Conservation (phyloP, 1,140 invertebrate species). For the Amyelois transitella region DNA sequence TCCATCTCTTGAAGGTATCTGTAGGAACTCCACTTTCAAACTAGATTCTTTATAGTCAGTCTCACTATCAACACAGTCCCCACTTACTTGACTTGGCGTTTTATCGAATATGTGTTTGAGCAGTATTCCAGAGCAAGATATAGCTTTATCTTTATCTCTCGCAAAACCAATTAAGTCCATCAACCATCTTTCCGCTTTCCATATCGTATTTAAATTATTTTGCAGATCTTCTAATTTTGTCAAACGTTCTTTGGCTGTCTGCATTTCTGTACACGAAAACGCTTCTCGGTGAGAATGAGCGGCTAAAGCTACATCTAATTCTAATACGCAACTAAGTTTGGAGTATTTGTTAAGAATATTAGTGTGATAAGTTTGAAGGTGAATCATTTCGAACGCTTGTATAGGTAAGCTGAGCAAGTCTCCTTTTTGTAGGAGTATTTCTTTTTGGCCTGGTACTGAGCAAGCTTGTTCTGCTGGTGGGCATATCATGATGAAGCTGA, state of each 20-base stretch:
- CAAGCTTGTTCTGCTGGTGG: conserved; percentile 93
- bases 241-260: conserved; percentile 88
- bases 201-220: conserved; percentile 85
- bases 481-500: conserved; percentile 92
- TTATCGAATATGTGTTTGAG: conserved; percentile 69
- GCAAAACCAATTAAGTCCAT: conserved; percentile 96
- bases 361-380: conserved; percentile 91
- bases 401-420: conserved; percentile 91
- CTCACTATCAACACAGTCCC: conserved; percentile 29
- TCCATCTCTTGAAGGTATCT: conserved; percentile 81
- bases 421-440: conserved; percentile 84
- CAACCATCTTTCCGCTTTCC: conserved; percentile 95
- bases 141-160: conserved; percentile 81
- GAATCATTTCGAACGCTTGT: conserved; percentile 92
- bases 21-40: conserved; percentile 75
- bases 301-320: conserved; percentile 92
- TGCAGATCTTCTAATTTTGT: conserved; percentile 88
- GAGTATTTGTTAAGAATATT: conserved; percentile 92
- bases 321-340: conserved; percentile 91
- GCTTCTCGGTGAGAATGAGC: conserved; percentile 95
- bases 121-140: conserved; percentile 58
- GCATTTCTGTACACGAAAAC: conserved; percentile 91
- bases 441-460: conserved; percentile 90
- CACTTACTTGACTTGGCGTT: conserved; percentile 42
- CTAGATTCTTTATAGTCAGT: conserved; percentile 42